Evolutionary conservation across 1,140 invertebrate species (phyloP), one percentile per base, ranked within the genome.

Genomic region (Gryllus bimaculatus): DNA sequence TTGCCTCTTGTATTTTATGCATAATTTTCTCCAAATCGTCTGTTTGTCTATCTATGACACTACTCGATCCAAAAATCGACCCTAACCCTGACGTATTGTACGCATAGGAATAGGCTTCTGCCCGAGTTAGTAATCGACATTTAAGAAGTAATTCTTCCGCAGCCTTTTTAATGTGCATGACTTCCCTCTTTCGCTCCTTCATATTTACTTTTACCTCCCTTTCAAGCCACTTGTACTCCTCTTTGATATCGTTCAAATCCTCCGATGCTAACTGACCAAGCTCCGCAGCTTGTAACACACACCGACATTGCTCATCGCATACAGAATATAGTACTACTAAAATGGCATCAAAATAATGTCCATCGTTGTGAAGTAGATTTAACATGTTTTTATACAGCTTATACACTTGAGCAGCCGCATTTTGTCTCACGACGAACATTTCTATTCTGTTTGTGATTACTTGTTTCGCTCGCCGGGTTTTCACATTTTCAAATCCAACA

Each of bases 371-470:
- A 0, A 66, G 18, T 1, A 66, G 54, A 13, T 66, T 18, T 66
- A 66, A 13, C 54, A 66, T 66, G 54, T 66, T 66, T 18, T 66
- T 10, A 18, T 66, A 66, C 54, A 66, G 54, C 18, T 66, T 66
- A 7, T 18, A 66, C 54, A 66, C 54, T 66, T 66, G 10, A 3
- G 54, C 54, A 66, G 54, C 54, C 54, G 54, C 54, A 7, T 66
- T 66, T 66, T 66, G 54, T 66, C 54, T 66, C 54, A 66, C 54
- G 54, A 66, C 54, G 54, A 66, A 66, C 54, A 66, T 66, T 18
- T 66, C 10, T 10, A 66, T 66, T 66, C 54, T 66, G 54, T 66
- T 66, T 10, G 54, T 13, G 18, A 66, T 10, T 10, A 66, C 18
- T 66, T 66, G 54, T 13, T 13, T 18, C 18, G 54, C 18, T 66